Conservation (phyloP, 2,888 invertebrate species). For the Agrochola litura region DNA sequence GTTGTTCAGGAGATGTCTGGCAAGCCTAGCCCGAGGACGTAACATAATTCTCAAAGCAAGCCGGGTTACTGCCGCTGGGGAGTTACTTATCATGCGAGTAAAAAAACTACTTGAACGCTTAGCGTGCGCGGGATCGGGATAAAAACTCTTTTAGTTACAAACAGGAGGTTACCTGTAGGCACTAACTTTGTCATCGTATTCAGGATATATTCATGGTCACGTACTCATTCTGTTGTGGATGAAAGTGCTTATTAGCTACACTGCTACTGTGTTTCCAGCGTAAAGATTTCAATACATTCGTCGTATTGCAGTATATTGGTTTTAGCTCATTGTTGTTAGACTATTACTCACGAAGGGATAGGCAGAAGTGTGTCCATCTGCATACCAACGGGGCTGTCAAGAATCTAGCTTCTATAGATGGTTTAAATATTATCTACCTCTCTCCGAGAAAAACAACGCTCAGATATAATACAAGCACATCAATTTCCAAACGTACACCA, state of each 20-base stretch:
- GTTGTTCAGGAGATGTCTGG: neutral
- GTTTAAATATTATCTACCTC: neutral
- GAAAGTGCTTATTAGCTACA: neutral
- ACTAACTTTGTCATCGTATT: neutral
- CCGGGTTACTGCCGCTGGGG: neutral
- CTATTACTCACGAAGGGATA: neutral
- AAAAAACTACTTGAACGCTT: constrained; percentile 11
- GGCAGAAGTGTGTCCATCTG: neutral
- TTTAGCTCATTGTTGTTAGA: neutral
- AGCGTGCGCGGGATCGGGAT: neutral
- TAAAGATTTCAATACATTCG: neutral
- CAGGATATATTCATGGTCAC: neutral
- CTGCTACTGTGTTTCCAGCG: neutral
- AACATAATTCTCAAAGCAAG: constrained; percentile 27
- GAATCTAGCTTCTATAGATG: too few relatives aligned
- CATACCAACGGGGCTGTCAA: too few relatives aligned
- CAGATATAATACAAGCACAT: neutral
- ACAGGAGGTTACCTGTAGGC: neutral
- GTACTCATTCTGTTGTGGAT: neutral
- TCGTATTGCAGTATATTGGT: too few relatives aligned
- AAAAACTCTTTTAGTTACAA: constrained; percentile 5
- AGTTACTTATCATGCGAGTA: constrained; percentile 8
- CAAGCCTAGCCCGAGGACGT: neutral
- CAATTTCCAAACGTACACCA: neutral
- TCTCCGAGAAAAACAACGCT: neutral